phyloP scores from a whole-genome alignment of 2,797 vertebrate species.

The Trachurus trachurus region DNA sequence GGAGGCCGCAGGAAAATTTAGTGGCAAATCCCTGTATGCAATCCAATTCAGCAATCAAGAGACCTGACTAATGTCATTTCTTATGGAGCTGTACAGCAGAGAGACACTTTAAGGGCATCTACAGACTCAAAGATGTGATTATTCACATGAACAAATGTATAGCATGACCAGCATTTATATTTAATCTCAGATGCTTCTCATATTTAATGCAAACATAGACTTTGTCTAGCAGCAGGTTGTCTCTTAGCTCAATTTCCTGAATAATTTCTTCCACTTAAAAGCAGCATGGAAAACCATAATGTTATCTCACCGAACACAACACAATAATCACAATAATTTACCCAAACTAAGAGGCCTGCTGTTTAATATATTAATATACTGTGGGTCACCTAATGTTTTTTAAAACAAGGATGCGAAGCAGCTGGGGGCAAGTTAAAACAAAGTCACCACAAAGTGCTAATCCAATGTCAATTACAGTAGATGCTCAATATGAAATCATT shows the following conservation, averaged over 20 bases:
- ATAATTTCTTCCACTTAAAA: background rate
- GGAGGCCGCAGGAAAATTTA: constrained; percentile 46
- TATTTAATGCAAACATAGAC: constrained; percentile 4
- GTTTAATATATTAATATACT: too few species aligned
- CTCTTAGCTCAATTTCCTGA: background rate
- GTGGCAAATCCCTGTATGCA: constrained; percentile 39
- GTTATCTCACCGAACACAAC: constrained; percentile 5
- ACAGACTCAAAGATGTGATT: constrained; percentile 3
- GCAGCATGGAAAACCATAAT: background rate
- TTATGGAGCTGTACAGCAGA: background rate
- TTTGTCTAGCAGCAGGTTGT: background rate
- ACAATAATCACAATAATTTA: background rate
- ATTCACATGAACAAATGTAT: background rate
- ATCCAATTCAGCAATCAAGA: constrained; percentile 26
- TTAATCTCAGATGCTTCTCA: background rate
- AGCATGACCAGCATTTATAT: background rate
- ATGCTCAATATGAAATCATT: background rate
- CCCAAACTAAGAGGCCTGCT: background rate
- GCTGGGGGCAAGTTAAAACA: constrained; percentile 8
- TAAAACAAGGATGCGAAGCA: background rate
- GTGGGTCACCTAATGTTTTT: background rate
- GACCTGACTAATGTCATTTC: constrained; percentile 7
- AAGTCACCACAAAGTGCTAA: constrained; percentile 2
- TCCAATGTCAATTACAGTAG: background rate
- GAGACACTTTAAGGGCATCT: background rate